phyloP scores from a whole-genome alignment of 2,797 vertebrate species.

The Hypotaenidia philippensis region DNA sequence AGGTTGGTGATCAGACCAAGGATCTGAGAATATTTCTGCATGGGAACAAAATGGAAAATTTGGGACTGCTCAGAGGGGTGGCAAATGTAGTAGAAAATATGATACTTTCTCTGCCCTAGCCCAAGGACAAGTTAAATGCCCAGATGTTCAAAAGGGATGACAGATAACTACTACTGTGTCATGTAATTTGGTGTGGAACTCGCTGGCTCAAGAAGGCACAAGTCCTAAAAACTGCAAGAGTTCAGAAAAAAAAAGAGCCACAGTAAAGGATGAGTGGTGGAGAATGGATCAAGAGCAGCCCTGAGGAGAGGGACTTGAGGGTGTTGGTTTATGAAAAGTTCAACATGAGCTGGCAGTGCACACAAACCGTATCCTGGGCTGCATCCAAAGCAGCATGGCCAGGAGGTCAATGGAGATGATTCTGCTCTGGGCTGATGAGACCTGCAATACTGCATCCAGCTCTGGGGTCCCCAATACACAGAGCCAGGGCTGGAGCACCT shows the following conservation, averaged over 20 bases:
- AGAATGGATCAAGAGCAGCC: too few species aligned
- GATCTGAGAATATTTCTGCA: neutral
- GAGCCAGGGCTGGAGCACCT: too few species aligned
- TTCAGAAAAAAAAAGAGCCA: neutral
- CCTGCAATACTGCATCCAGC: too few species aligned
- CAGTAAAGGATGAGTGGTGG: neutral
- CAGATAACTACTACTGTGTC: neutral
- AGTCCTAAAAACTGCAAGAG: neutral
- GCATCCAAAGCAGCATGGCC: too few species aligned
- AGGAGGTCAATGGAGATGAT: too few species aligned
- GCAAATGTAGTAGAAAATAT: neutral
- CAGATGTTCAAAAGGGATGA: neutral
- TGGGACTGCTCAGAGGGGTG: neutral
- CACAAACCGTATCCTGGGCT: too few species aligned
- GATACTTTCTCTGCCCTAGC: neutral
- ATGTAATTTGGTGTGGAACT: neutral
- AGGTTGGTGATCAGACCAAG: fast-evolving
- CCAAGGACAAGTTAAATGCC: neutral
- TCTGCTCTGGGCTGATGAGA: too few species aligned
- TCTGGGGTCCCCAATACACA: too few species aligned
- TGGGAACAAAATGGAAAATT: neutral
- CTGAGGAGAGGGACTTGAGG: too few species aligned
- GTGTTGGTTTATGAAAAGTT: too few species aligned
- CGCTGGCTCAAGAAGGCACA: neutral
- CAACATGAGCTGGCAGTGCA: too few species aligned